Conservation (phyloP, 2,113 vertebrate species). For the Pheucticus melanocephalus region DNA sequence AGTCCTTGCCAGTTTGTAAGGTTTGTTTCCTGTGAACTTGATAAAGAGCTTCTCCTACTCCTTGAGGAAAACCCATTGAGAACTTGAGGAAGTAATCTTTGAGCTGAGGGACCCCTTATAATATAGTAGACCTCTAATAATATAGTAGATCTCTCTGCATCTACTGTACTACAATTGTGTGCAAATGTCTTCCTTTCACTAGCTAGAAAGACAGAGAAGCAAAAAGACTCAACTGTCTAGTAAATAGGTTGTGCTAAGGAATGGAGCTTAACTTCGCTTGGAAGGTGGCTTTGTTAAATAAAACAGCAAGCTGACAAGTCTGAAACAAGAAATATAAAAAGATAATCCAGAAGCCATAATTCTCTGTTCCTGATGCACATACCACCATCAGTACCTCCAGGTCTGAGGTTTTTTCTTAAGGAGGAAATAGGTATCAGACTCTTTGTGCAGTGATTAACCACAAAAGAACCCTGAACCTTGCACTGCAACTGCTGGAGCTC, state of each 20-base stretch:
- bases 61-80: background rate
- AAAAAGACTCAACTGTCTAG: background rate
- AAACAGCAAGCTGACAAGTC: background rate
- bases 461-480: background rate
- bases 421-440: background rate
- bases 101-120: background rate
- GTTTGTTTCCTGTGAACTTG: background rate
- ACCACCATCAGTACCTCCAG: fast-evolving
- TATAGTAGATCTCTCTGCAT: background rate
- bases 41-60: background rate
- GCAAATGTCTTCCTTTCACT: background rate
- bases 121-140: background rate
- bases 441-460: background rate
- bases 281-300: background rate
- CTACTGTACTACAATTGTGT: background rate
- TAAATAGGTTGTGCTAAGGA: background rate
- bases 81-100: background rate
- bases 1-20: background rate
- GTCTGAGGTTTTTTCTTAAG: background rate
- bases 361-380: background rate
- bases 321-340: background rate
- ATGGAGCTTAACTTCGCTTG: background rate
- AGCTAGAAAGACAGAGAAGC: background rate
- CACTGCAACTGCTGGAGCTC: background rate
- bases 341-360: background rate